These are phyloP conservation scores for Fragum whitleyi DNA, from an alignment of 2,888 invertebrate genomes.

Conservation along the genomic window DNA sequence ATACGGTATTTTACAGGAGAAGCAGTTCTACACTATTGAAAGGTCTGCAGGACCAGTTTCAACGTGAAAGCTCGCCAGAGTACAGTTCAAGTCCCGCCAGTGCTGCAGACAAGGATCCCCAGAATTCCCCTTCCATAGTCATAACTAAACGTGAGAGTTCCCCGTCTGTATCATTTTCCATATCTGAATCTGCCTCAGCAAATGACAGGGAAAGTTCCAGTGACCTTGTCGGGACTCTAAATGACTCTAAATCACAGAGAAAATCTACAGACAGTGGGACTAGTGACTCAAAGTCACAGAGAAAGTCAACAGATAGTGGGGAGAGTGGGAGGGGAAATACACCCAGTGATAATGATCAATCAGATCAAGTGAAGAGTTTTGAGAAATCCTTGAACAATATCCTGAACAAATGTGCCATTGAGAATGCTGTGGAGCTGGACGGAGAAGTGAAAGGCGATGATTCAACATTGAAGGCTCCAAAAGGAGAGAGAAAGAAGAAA, in stretches of 20 bases:
- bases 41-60: neutral
- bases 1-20: constrained; percentile 43
- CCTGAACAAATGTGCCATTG: constrained; percentile 76
- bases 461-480: constrained; percentile 37
- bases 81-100: constrained; percentile 20
- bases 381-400: constrained; percentile 79
- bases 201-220: constrained; percentile 22
- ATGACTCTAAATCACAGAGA: constrained; percentile 18
- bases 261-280: constrained; percentile 54
- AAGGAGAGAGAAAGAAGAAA: constrained; percentile 80
- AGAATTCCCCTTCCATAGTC: neutral
- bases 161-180: constrained; percentile 28
- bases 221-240: constrained; percentile 13
- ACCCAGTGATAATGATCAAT: constrained; percentile 39
- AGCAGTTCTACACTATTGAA: constrained; percentile 27
- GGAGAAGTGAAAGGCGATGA: constrained; percentile 64
- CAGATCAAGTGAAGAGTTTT: constrained; percentile 66
- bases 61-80: constrained; percentile 35
- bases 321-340: constrained; percentile 47
- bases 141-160: constrained; percentile 41
- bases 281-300: constrained; percentile 16
- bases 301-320: constrained; percentile 56
- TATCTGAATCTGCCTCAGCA: neutral
- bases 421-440: constrained; percentile 75
- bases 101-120: constrained; percentile 22